Evolutionary conservation across 1,140 invertebrate species (phyloP).

Genomic region (Colletes latitarsis): DNA sequence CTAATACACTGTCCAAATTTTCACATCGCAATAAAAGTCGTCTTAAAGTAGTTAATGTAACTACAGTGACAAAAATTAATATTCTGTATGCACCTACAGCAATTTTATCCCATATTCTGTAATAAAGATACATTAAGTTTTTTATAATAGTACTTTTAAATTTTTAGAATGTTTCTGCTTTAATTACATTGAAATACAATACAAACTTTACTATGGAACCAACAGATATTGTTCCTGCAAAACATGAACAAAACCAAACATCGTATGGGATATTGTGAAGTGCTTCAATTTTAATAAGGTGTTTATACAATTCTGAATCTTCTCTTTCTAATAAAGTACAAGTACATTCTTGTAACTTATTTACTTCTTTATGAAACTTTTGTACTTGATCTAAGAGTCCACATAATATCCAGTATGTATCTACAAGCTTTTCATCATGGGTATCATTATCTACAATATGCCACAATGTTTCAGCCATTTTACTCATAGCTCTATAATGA

Average conservation of each 20-base stretch:
- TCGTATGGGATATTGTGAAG: constrained; percentile 84
- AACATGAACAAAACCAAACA: constrained; percentile 90
- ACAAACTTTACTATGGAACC: constrained; percentile 88
- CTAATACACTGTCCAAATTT: constrained; percentile 83
- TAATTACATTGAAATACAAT: constrained; percentile 23
- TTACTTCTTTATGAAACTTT: constrained; percentile 84
- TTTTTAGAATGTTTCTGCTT: neutral
- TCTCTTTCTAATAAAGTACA: constrained; percentile 86
- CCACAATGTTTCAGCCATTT: constrained; percentile 86
- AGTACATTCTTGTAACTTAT: constrained; percentile 85
- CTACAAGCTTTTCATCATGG: constrained; percentile 79
- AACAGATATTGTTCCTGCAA: constrained; percentile 89
- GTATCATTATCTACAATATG: constrained; percentile 86
- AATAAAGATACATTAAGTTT: constrained; percentile 60
- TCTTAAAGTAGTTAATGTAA: constrained; percentile 86
- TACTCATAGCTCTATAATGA: constrained; percentile 82
- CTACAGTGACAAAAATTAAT: constrained; percentile 89
- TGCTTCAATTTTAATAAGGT: constrained; percentile 82
- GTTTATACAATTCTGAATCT: constrained; percentile 85
- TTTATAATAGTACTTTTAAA: constrained; percentile 11
- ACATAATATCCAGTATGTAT: constrained; percentile 90
- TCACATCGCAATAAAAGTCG: constrained; percentile 85
- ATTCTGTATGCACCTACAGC: constrained; percentile 92
- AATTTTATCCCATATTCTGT: constrained; percentile 93
- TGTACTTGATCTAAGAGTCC: constrained; percentile 86